Evolutionary conservation across 2,113 vertebrate species (phyloP).

Genomic region (Phaethon lepturus): DNA sequence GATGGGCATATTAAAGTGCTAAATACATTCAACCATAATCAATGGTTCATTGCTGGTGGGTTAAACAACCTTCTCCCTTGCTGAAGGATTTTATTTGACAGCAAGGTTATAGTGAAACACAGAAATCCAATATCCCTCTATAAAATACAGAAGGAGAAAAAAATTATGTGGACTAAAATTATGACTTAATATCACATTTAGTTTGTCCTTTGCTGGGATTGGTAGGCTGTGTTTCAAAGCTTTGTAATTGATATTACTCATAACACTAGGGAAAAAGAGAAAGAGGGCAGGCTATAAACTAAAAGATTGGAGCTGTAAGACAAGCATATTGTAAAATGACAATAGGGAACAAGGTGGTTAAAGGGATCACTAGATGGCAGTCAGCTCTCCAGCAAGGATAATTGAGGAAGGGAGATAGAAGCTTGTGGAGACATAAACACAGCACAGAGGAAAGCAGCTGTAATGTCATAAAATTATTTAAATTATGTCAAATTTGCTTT

Average conservation of each 20-base stretch:
- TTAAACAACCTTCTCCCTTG: conserved; percentile 34
- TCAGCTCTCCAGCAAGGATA: neutral
- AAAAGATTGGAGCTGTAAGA: conserved; percentile 18
- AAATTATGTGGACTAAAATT: conserved; percentile 38
- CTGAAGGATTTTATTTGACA: conserved; percentile 60
- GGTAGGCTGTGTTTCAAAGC: conserved; percentile 49
- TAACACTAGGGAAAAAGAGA: conserved; percentile 41
- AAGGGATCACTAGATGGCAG: conserved; percentile 21
- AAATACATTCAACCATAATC: conserved; percentile 7
- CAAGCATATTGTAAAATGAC: neutral
- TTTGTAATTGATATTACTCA: conserved; percentile 60
- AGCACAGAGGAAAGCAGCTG: neutral
- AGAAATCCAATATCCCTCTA: conserved; percentile 61
- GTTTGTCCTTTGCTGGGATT: conserved; percentile 54
- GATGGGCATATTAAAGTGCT: neutral
- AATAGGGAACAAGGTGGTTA: neutral
- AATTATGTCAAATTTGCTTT: neutral
- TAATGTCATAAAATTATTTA: neutral
- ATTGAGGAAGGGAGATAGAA: neutral
- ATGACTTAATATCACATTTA: conserved; percentile 58
- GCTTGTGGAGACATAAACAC: neutral
- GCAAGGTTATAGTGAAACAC: conserved; percentile 57
- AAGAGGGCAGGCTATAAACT: conserved; percentile 15
- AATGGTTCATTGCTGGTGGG: conserved; percentile 30
- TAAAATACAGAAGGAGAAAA: conserved; percentile 48